Percentiles rank a stretch among this genome's conserved stretches.
Conservation (phyloP, 2,797 vertebrate species). For the Nyctibius grandis region DNA sequence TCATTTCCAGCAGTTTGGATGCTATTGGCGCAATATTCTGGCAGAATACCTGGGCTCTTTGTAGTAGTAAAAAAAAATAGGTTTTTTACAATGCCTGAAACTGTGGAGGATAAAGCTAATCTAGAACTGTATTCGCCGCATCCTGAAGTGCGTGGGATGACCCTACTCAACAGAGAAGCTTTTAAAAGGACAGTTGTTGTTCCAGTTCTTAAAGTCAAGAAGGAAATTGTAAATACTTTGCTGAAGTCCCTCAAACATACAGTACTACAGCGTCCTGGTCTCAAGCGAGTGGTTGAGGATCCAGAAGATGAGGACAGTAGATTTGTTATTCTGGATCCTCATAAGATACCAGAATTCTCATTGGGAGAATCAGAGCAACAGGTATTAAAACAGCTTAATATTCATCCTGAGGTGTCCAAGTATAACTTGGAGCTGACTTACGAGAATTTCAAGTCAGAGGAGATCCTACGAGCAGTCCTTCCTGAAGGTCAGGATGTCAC, state of each 20-base stretch:
- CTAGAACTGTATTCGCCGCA: slow-evolving; percentile 78
- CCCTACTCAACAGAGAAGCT: slow-evolving; percentile 81
- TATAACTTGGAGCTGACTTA: slow-evolving; percentile 86
- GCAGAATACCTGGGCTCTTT: slow-evolving; percentile 27
- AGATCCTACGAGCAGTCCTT: slow-evolving; percentile 91
- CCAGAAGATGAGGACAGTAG: slow-evolving; percentile 72
- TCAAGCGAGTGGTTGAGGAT: slow-evolving; percentile 85
- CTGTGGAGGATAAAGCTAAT: slow-evolving; percentile 33
- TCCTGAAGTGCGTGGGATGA: slow-evolving; percentile 88
- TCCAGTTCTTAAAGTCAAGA: slow-evolving; percentile 86
- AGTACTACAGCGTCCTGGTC: slow-evolving; percentile 81
- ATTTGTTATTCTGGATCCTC: slow-evolving; percentile 88
- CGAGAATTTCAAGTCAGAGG: slow-evolving; percentile 90
- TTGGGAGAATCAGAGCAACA: slow-evolving; percentile 78
- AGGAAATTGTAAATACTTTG: slow-evolving; percentile 76
- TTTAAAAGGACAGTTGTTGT: slow-evolving; percentile 85
- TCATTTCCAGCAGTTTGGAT: slow-evolving; percentile 42
- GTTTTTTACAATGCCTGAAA: slow-evolving; percentile 60
- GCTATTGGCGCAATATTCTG: slow-evolving; percentile 13
- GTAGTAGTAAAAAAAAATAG: neutral
- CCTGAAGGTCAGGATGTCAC: slow-evolving; percentile 90
- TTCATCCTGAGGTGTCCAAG: slow-evolving; percentile 75
- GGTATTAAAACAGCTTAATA: slow-evolving; percentile 75
- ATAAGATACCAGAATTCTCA: slow-evolving; percentile 70
- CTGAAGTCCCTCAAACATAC: slow-evolving; percentile 82